These are phyloP conservation scores for Garrulus glandarius DNA, from an alignment of 2,797 vertebrate species.

Conservation along the genomic window DNA sequence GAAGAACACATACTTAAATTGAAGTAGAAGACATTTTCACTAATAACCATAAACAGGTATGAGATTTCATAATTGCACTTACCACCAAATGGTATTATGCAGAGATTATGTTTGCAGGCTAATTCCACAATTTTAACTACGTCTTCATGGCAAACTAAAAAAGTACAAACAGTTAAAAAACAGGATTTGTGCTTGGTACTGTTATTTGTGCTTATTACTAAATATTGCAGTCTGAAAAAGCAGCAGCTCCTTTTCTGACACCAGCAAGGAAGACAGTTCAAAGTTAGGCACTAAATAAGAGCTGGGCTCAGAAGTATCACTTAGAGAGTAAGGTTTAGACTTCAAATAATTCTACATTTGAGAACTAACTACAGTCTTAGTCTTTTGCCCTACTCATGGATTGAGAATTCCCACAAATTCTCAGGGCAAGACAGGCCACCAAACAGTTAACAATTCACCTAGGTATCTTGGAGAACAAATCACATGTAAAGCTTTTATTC, in stretches of 20 bases:
- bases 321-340: neutral
- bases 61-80: slow-evolving; percentile 64
- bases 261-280: neutral
- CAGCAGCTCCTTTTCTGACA: neutral
- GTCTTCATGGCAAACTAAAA: slow-evolving; percentile 89
- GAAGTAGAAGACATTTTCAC: neutral
- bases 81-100: slow-evolving; percentile 98
- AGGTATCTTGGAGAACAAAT: neutral
- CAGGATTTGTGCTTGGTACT: neutral
- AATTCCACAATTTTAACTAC: slow-evolving; percentile 95
- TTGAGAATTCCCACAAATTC: neutral
- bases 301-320: neutral
- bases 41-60: neutral
- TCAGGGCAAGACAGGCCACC: neutral
- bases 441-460: neutral
- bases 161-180: neutral
- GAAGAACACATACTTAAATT: neutral
- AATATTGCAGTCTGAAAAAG: neutral
- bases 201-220: neutral
- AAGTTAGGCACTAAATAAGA: neutral
- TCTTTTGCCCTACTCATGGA: neutral
- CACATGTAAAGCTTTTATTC: neutral
- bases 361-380: neutral
- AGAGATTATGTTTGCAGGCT: slow-evolving; percentile 93
- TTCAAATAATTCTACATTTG: neutral